Evolutionary conservation across 2,888 invertebrate species (phyloP).

Genomic region (Melinopterus prodromus): DNA sequence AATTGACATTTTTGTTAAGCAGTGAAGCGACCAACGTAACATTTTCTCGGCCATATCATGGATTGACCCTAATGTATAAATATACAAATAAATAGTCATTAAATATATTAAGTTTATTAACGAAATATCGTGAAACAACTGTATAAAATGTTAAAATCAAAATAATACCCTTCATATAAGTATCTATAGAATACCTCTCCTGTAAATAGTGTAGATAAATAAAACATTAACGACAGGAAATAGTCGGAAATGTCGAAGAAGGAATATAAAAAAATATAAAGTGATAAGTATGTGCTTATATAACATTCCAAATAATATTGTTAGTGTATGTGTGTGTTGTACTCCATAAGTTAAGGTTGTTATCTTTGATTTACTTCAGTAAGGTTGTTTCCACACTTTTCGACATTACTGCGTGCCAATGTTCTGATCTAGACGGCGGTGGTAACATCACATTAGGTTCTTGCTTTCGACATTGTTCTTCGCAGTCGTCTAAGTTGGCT

Average conservation of each 20-base stretch:
- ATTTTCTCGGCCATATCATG: too few species aligned
- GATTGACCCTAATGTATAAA: too few species aligned
- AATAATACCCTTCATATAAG: too few species aligned
- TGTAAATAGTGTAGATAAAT: neutral
- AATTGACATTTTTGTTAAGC: too few species aligned
- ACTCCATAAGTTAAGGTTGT: conserved; percentile 5
- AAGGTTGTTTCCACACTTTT: conserved; percentile 45
- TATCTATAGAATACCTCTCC: neutral
- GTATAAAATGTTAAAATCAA: too few species aligned
- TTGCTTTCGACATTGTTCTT: conserved; percentile 59
- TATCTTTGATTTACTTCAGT: conserved; percentile 4
- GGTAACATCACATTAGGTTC: conserved; percentile 50
- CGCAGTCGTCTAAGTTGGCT: conserved; percentile 67
- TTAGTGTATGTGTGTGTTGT: conserved; percentile 12
- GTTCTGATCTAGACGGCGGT: conserved; percentile 59
- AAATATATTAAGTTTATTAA: too few species aligned
- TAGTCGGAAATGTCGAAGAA: neutral
- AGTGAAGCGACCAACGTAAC: too few species aligned
- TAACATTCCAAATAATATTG: neutral
- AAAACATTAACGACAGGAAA: neutral
- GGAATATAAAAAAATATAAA: neutral
- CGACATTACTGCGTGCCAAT: conserved; percentile 60
- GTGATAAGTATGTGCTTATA: neutral
- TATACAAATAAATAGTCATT: too few species aligned
- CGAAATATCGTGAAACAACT: too few species aligned